These are phyloP conservation scores for Scopus umbretta DNA, from an alignment of 2,113 vertebrate genomes.

Conservation along the genomic window DNA sequence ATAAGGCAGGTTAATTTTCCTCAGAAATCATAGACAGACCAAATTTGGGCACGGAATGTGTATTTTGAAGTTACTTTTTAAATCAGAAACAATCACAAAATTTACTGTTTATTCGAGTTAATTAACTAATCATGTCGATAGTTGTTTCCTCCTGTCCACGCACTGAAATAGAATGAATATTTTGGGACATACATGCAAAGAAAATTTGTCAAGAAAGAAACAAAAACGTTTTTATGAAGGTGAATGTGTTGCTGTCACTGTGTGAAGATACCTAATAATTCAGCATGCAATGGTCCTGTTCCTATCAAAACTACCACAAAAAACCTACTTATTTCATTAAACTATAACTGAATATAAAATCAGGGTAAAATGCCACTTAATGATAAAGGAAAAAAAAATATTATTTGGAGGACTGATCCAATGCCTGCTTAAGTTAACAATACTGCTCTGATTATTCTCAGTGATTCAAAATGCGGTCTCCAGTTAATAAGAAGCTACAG, in stretches of 20 bases:
- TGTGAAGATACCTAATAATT: neutral
- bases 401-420: too few relatives aligned
- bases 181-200: neutral
- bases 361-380: neutral
- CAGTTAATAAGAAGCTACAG: neutral
- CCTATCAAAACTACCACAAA: neutral
- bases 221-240: neutral
- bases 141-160: neutral
- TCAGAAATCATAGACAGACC: neutral
- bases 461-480: too few relatives aligned
- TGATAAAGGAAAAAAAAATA: neutral
- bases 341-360: neutral
- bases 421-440: too few relatives aligned
- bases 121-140: neutral
- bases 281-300: neutral
- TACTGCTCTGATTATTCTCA: too few relatives aligned
- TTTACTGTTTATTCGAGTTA: neutral
- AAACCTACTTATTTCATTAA: neutral
- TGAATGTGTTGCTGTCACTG: neutral
- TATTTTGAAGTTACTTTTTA: neutral
- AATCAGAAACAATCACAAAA: neutral
- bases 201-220: neutral
- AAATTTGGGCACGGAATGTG: neutral
- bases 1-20: neutral
- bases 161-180: neutral